Percentiles rank a stretch among this genome's conserved stretches.
These are phyloP conservation scores for Mayetiola destructor DNA, from an alignment of 2,888 invertebrate species.

Conservation along the genomic window DNA sequence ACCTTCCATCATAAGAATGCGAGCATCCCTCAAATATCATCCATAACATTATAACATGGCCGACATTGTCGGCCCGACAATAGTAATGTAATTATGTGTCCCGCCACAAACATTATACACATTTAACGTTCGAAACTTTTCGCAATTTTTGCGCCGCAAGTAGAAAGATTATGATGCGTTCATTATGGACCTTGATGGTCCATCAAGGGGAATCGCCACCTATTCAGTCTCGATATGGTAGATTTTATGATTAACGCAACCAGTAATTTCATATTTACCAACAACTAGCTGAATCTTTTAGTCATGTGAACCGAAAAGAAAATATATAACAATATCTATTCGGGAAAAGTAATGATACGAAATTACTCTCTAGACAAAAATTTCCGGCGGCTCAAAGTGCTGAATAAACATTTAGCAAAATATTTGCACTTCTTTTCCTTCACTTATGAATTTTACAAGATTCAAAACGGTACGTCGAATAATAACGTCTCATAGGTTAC, in stretches of 20 bases:
- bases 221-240: not conserved
- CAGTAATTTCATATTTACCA: too few species aligned
- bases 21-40: not conserved
- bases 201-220: too few species aligned
- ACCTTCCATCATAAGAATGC: too few species aligned
- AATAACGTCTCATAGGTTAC: not conserved
- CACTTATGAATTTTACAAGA: not conserved
- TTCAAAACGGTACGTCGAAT: not conserved
- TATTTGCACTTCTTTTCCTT: slow-evolving; percentile 11
- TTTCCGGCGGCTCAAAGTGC: not conserved
- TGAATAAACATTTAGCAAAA: slow-evolving; percentile 4
- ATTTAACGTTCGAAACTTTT: not conserved
- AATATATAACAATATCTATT: too few species aligned
- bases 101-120: slow-evolving; percentile 7
- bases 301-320: too few species aligned
- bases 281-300: too few species aligned
- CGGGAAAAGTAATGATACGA: too few species aligned
- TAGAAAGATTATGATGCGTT: not conserved
- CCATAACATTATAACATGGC: too few species aligned
- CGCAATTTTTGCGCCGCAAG: not conserved
- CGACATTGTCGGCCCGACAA: not conserved
- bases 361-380: slow-evolving; percentile 10
- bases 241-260: slow-evolving; percentile 5
- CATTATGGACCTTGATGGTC: slow-evolving; percentile 1
- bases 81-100: slow-evolving; percentile 12